Evolutionary conservation across 2,888 invertebrate species (phyloP), one percentile per base, ranked within the genome.

Genomic region (Acronicta alni): DNA sequence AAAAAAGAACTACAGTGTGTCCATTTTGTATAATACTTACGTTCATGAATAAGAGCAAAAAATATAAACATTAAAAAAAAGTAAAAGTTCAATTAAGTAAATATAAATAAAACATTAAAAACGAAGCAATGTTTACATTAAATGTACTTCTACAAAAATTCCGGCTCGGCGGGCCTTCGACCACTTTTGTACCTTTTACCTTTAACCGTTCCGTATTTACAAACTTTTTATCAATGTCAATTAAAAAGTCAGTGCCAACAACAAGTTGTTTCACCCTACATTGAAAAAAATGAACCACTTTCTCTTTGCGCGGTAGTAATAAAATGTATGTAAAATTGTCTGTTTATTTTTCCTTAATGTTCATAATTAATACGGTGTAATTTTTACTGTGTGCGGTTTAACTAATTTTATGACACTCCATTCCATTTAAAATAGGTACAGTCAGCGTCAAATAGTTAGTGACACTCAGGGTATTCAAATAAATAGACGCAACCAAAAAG

Each of bases 211-310:
- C 68, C 52, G 56, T 68, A 72, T 74, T 74, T 68, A 63, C 56
- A 38, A 63, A 73, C 69, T 84, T 84, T 78, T 83, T 83, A 81
- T 84, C 86, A 87, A 86, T 88, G 87, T 83, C 87, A 82, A 81
- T 83, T 81, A 84, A 82, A 79, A 88, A 88, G 87, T 85, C 87
- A 85, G 71, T 81, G 86, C 66, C 84, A 67, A 46, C 67, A 74
- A 79, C 82, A 72, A 80, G 82, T 83, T 75, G 72, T 42, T 64
- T 75, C 72, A 79, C 83, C 78, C 72, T 66, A 55, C 58, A 54
- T 61, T 44, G 41, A 60, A 67, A 79, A 78, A 74, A 78, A 73
- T 67, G 67, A 67, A 77, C 77, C 67, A 85, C 87, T 87, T 87
- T 87, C 87, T 80, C 88, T 80, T 71, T 63, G 47, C 43, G 44